phyloP scores from a whole-genome alignment of 1,140 invertebrate genomes.

The Sarcophaga peregrina region DNA sequence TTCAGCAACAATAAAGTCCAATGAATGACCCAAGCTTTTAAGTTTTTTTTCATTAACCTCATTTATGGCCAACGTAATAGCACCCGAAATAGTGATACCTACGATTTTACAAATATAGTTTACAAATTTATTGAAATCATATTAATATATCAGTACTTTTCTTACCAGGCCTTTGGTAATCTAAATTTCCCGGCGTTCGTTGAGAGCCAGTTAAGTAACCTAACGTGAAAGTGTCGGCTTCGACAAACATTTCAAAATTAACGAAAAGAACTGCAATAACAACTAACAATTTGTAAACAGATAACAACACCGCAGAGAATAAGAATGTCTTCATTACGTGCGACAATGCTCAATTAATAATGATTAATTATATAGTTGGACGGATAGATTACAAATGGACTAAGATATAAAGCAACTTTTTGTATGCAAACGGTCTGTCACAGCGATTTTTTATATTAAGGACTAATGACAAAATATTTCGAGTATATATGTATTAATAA shows the following conservation, averaged over 20 bases:
- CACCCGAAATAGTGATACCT: conserved; percentile 74
- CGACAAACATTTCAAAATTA: not conserved
- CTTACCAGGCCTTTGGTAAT: conserved; percentile 80
- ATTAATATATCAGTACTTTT: not conserved
- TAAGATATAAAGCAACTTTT: not conserved
- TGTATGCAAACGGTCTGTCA: too few relatives aligned
- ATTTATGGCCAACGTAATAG: conserved; percentile 83
- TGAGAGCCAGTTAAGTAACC: conserved; percentile 85
- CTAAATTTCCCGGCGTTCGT: conserved; percentile 77
- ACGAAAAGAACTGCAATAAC: conserved; percentile 31
- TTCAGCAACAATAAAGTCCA: conserved; percentile 88
- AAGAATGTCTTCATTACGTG: conserved; percentile 47
- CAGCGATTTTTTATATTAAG: too few relatives aligned
- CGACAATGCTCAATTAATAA: not conserved
- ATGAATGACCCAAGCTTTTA: conserved; percentile 73
- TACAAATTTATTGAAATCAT: not conserved
- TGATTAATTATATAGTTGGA: conserved; percentile 28
- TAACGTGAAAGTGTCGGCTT: conserved; percentile 67
- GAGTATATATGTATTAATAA: too few relatives aligned
- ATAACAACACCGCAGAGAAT: conserved; percentile 38
- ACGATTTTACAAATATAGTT: not conserved
- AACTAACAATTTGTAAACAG: conserved; percentile 19
- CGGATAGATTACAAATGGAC: not conserved
- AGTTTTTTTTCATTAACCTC: conserved; percentile 76
- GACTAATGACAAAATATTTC: too few relatives aligned